Evolutionary conservation across 2,888 invertebrate genomes (phyloP).

Genomic region (Xestoiulus laeticollis): DNA sequence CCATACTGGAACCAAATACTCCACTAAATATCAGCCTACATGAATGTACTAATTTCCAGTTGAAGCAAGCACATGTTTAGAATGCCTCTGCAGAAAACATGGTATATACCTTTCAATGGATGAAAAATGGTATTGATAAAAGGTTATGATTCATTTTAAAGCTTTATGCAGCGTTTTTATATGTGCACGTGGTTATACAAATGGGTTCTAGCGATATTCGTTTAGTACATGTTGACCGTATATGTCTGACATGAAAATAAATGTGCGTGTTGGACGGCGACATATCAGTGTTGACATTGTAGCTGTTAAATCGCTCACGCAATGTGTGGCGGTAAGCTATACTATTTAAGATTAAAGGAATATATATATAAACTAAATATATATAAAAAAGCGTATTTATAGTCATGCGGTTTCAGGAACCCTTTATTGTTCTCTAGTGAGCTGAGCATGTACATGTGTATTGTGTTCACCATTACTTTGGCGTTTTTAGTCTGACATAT

Average conservation of each 20-base stretch:
- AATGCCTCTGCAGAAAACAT: neutral
- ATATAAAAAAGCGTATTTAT: constrained; percentile 30
- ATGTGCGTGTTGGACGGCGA: constrained; percentile 24
- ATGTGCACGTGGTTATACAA: constrained; percentile 6
- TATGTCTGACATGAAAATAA: constrained; percentile 21
- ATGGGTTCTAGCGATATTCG: neutral
- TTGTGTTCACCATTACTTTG: constrained; percentile 13
- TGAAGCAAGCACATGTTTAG: neutral
- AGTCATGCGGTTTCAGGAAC: neutral
- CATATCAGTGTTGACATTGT: constrained; percentile 10
- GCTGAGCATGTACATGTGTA: neutral
- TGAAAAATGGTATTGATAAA: constrained; percentile 10
- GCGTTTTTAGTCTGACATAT: constrained; percentile 20
- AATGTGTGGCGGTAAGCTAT: neutral
- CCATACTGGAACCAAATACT: too few relatives aligned
- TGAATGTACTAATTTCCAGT: too few relatives aligned
- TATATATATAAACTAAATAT: neutral
- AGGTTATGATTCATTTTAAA: constrained; percentile 16
- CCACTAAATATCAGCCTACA: too few relatives aligned
- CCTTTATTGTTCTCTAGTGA: neutral
- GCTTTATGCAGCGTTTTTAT: constrained; percentile 7
- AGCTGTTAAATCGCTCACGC: constrained; percentile 15
- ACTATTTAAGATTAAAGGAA: constrained; percentile 35
- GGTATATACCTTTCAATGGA: neutral
- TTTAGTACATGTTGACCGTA: constrained; percentile 40